These are phyloP conservation scores for Pollenia angustigena DNA, from an alignment of 2,888 invertebrate species.

Conservation along the genomic window DNA sequence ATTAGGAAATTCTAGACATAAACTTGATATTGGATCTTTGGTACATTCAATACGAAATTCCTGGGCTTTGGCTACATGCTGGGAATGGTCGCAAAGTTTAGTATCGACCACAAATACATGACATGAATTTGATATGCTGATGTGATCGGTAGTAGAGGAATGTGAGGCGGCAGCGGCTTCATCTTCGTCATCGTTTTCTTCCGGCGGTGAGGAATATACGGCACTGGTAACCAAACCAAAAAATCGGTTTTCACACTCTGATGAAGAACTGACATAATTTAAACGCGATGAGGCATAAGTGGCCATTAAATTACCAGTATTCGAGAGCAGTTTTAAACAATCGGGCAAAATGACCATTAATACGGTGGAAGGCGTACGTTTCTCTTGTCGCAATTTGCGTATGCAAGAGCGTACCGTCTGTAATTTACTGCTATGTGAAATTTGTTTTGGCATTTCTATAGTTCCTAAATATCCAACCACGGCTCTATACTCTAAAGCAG, in stretches of 20 bases:
- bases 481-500: slow-evolving; percentile 90
- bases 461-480: slow-evolving; percentile 98
- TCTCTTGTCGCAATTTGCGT: slow-evolving; percentile 93
- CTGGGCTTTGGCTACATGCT: slow-evolving; percentile 91
- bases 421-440: slow-evolving; percentile 89
- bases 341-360: slow-evolving; percentile 93
- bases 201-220: slow-evolving; percentile 85
- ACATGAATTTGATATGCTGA: slow-evolving; percentile 93
- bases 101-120: slow-evolving; percentile 98
- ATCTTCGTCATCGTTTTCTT: slow-evolving; percentile 81
- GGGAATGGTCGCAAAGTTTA: slow-evolving; percentile 91
- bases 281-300: slow-evolving; percentile 94
- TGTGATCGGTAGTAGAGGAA: slow-evolving; percentile 74
- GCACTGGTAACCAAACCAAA: slow-evolving; percentile 96
- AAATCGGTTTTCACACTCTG: slow-evolving; percentile 95
- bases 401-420: slow-evolving; percentile 94
- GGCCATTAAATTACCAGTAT: slow-evolving; percentile 91
- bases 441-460: slow-evolving; percentile 96
- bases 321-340: slow-evolving; percentile 91
- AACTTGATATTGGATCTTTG: slow-evolving; percentile 89
- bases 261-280: slow-evolving; percentile 94
- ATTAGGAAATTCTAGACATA: slow-evolving; percentile 95
- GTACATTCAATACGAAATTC: slow-evolving; percentile 95
- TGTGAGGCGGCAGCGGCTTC: slow-evolving; percentile 52
- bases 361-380: slow-evolving; percentile 93